Evolutionary conservation across 2,113 vertebrate species (phyloP), one percentile per base, ranked within the genome.

Genomic region (Gobio gobio): DNA sequence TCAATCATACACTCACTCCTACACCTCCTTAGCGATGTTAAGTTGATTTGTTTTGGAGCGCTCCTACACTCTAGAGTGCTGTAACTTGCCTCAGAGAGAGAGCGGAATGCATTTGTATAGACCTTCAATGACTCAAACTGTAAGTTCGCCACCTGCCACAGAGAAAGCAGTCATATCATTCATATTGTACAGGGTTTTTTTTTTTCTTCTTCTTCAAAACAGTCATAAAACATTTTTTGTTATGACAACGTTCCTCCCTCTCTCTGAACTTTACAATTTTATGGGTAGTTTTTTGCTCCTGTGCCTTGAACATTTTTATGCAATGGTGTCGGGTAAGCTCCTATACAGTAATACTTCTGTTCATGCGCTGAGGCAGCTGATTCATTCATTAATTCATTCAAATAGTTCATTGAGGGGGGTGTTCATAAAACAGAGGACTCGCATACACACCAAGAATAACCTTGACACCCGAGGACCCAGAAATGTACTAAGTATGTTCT

Each of bases 401-500:
- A 29, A 29, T 8, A 80, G 73, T 74, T 87, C 73, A 88, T 61
- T 51, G 33, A 10, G 40, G 40, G 2, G 18, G n/a, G 18, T 49
- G 79, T 74, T 61, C 10, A 13, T 40, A 68, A 56, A 33, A 84
- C 29, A 54, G 33, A 29, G 20, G 59, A 72, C n/a, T 29, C 54
- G 12, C 20, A 3, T 47, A 26, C 73, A 12, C 51, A 72, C 90
- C 88, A 63, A 91, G 87, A 92, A 91, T 88, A 91, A 88, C 63
- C 51, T 36, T 58, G 83, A 66, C 58, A 64, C 83, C 54, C n/a
- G 18, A 70, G 85, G 88, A 88, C 85, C 49, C 74, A 20, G 36
- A 54, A 63, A 86, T 59, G 43, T 18, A 86, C 87, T 93, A 87
- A 93, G 81, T 77, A 2, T 74, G 84, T 78, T 77, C 81, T 79